Percentiles rank a stretch among this genome's conserved stretches.
These are phyloP conservation scores for Eulemur macaco DNA, from an alignment of 2,113 vertebrate genomes.

Conservation along the genomic window DNA sequence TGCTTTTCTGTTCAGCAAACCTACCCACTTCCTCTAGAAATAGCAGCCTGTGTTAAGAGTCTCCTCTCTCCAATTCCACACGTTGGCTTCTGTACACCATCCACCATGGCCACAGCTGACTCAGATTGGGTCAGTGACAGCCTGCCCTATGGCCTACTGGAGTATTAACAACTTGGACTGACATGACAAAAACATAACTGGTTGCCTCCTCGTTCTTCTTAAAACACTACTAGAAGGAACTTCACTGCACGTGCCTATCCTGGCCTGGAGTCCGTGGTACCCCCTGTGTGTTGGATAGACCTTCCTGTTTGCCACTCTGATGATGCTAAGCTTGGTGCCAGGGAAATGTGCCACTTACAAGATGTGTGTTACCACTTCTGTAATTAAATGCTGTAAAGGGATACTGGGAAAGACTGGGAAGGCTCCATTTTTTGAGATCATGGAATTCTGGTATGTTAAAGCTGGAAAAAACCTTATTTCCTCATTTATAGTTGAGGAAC, in stretches of 20 bases:
- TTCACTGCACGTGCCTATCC: background rate
- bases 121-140: background rate
- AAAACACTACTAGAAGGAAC: background rate
- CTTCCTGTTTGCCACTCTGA: background rate
- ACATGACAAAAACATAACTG: background rate
- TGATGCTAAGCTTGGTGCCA: background rate
- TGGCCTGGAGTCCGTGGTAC: background rate
- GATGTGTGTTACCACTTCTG: background rate
- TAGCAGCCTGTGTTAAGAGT: background rate
- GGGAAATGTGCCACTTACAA: background rate
- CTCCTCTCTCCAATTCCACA: background rate
- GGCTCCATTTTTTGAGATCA: background rate
- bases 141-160: background rate
- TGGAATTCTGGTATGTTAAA: background rate
- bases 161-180: background rate
- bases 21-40: background rate
- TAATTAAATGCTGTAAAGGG: background rate
- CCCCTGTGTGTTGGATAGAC: background rate
- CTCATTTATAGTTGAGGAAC: constrained; percentile 4
- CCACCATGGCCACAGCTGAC: no score
- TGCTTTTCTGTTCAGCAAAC: background rate
- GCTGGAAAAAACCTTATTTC: background rate
- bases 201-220: background rate
- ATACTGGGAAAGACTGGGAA: background rate
- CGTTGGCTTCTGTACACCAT: background rate